These are phyloP conservation scores for Gari tellinella DNA, from an alignment of 2,888 invertebrate genomes.

Conservation along the genomic window DNA sequence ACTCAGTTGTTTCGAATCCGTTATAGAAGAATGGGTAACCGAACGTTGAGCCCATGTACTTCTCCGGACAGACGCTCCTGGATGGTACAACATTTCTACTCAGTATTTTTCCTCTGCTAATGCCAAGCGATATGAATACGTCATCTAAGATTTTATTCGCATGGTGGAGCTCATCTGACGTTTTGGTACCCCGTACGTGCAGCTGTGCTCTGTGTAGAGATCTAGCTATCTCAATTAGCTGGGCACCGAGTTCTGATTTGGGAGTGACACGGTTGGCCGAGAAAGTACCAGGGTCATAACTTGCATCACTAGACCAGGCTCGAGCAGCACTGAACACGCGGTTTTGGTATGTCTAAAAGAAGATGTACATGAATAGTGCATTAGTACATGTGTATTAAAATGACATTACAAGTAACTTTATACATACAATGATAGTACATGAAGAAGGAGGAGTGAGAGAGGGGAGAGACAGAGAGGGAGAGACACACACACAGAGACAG, in stretches of 20 bases:
- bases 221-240: conserved; percentile 21
- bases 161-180: conserved; percentile 31
- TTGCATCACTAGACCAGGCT: too few species aligned
- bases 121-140: conserved; percentile 18
- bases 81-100: conserved; percentile 9
- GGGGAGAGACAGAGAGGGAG: too few species aligned
- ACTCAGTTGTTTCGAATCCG: conserved; percentile 57
- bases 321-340: too few species aligned
- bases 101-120: conserved; percentile 10
- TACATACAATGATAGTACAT: too few species aligned
- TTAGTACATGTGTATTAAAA: too few species aligned
- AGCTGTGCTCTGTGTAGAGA: conserved; percentile 38
- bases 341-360: too few species aligned
- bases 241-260: not conserved
- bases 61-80: conserved; percentile 59
- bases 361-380: too few species aligned
- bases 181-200: conserved; percentile 57
- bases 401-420: too few species aligned
- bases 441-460: too few species aligned
- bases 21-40: conserved; percentile 66
- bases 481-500: too few species aligned
- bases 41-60: conserved; percentile 54
- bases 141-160: conserved; percentile 25
- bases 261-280: too few species aligned
- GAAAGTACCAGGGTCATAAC: too few species aligned